Base-by-base conservation (phyloP, 2,113 vertebrate genomes). In the Microtus pennsylvanicus region DNA sequence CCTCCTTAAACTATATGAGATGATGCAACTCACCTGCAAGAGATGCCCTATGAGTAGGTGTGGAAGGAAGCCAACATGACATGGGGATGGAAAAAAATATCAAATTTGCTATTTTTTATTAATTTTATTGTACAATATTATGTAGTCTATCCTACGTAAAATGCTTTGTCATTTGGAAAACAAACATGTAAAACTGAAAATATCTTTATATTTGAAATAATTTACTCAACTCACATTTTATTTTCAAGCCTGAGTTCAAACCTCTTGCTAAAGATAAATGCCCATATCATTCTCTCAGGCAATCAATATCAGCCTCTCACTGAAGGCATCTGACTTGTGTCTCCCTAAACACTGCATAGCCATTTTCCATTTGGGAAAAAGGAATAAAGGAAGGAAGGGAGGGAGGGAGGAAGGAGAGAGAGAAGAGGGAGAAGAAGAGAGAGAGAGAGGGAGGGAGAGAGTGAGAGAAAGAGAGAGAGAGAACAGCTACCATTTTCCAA, bases 241-340 rank as follows among this genome's bases (percentile, higher is more conserved):
- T 19, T 88, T 88, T 87, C 86, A 30, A 96, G 85, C 11, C 55
- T 90, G 65, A 89, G 91, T 94, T 81, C 67, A 35, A 74, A 88
- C 45, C 21, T 89, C 5, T 7, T 52, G 30, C 76, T 80, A 24
- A 86, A 94, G 33, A 77, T 33, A 90, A 92, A 82, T 28, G 30
- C 22, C 89, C 67, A 67, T 1, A 50, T 30, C 28, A 4, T 94
- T 42, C 77, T 95, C 47, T 86, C 88, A 81, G 93, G 26, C 9
- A 78, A 75, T 88, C 65, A 87, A 38, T 55, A 55, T 35, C 11
- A 52, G 61, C 30, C 61, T 82, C 85, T 91, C 77, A 38, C 21
- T 52, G n/a, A 89, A 93, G 2, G n/a, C 6, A 65, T 80, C 52
- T 86, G 90, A 87, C 33, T 90, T 24, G 38, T 55, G 45, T 69